Evolutionary conservation across 2,888 invertebrate species (phyloP), one percentile per base, ranked within the genome.

Genomic region (Machimus rusticus): DNA sequence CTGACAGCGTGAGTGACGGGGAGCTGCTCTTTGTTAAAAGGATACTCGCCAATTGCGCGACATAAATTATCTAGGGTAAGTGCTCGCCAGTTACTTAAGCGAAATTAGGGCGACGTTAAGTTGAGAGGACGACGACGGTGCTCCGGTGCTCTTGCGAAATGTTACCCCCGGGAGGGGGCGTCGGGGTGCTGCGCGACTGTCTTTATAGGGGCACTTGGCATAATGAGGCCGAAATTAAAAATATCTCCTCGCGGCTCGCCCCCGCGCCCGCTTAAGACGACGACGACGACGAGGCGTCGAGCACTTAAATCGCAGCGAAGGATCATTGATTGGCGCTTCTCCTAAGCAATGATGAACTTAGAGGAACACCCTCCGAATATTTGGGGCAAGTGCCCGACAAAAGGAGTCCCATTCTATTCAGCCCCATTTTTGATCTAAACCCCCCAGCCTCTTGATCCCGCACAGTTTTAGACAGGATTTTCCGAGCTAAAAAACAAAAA

Each of bases 61-160:
- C 85, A 85, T 85, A 74, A 85, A 85, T 85, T 85, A 85, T 85
- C 85, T 85, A 31, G 74, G 85, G 74, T 85, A 85, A 85, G 85
- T 85, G 85, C 74, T 74, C 74, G 74, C 28, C 74, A 85, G 85
- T 85, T 85, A 85, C 85, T 74, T 85, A 85, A 28, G 74, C 19
- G 14, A 74, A 85, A 85, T 74, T 85, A 85, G 74, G 85, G 46
- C 74, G 46, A 74, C 43, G 28, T 43, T 43, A 85, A 85, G 39
- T 31, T 85, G 66, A 39, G 34, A 57, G 31, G 37, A 51, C 28
- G 51, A 28, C n/a, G 79, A 46, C 77, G 74, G 6, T 23, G 23
- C 34, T 34, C 34, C 34, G 39, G 23, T 19, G 39, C 76, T 57
- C 31, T 66, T 82, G 66, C 57, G 31, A 57, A 82, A 37, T 34